These are phyloP conservation scores for Bucorvus abyssinicus DNA, from an alignment of 2,797 vertebrate species.

Conservation along the genomic window DNA sequence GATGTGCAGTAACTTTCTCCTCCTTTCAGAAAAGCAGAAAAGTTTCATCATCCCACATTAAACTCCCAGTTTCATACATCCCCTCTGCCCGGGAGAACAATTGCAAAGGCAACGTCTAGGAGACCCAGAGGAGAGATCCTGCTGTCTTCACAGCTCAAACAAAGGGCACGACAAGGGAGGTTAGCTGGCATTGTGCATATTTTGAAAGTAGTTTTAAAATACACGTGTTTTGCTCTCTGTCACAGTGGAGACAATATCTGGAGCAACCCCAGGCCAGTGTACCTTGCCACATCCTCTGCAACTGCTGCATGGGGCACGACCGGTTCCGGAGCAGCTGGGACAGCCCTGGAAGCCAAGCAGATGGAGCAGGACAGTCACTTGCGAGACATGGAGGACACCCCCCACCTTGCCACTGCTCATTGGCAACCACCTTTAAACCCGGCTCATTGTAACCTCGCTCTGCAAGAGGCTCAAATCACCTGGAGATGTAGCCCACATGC, in stretches of 20 bases:
- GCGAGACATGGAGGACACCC: too few species aligned
- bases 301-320: rapidly evolving
- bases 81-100: rapidly evolving
- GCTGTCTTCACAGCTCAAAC: neutral
- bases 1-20: neutral
- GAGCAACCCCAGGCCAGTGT: rapidly evolving
- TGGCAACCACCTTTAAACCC: neutral
- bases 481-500: too few species aligned
- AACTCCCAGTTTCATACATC: neutral
- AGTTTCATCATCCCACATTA: neutral
- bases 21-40: neutral
- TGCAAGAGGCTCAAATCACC: neutral
- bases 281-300: neutral
- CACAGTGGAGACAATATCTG: neutral
- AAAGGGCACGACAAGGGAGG: neutral
- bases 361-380: neutral
- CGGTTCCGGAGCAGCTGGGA: neutral
- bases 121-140: neutral
- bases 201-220: neutral
- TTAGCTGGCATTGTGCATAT: too few species aligned
- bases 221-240: neutral
- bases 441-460: rapidly evolving
- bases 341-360: neutral
- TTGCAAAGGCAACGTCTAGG: neutral
- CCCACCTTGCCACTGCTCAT: neutral